These are phyloP conservation scores for Aselliscus stoliczkanus DNA, from an alignment of 2,797 vertebrate genomes.

Conservation along the genomic window DNA sequence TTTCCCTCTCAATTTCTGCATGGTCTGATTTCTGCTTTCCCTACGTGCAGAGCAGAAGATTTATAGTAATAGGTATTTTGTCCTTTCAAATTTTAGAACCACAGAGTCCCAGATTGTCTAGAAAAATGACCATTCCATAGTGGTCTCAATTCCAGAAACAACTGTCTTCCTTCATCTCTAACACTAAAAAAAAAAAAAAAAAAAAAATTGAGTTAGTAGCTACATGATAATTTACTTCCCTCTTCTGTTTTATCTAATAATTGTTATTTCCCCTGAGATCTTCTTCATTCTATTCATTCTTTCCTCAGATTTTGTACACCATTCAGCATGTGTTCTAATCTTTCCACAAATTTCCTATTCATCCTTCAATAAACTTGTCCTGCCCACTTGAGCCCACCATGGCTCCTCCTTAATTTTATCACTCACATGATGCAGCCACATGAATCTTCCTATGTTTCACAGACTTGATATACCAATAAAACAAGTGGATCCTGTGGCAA, in stretches of 20 bases:
- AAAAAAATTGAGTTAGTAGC: background rate
- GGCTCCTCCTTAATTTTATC: background rate
- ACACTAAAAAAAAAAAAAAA: background rate
- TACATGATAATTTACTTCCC: background rate
- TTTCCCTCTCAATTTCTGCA: background rate
- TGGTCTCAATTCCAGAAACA: background rate
- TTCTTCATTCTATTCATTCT: background rate
- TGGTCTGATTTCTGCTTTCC: background rate
- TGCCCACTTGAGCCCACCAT: background rate
- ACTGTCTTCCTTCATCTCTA: background rate
- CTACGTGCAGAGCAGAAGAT: background rate
- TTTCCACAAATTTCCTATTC: background rate
- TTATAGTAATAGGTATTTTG: background rate
- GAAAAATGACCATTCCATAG: background rate
- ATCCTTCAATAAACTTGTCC: background rate
- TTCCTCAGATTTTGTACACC: background rate
- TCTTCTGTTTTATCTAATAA: background rate
- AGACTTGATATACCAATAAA: background rate
- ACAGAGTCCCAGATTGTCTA: background rate
- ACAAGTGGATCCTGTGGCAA: background rate
- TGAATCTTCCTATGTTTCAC: background rate
- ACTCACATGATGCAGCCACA: background rate
- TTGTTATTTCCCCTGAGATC: background rate
- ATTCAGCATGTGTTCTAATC: background rate
- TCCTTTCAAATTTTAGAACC: background rate